These are phyloP conservation scores for Drosophila pectinifera DNA, from an alignment of 1,140 invertebrate genomes.

Conservation along the genomic window DNA sequence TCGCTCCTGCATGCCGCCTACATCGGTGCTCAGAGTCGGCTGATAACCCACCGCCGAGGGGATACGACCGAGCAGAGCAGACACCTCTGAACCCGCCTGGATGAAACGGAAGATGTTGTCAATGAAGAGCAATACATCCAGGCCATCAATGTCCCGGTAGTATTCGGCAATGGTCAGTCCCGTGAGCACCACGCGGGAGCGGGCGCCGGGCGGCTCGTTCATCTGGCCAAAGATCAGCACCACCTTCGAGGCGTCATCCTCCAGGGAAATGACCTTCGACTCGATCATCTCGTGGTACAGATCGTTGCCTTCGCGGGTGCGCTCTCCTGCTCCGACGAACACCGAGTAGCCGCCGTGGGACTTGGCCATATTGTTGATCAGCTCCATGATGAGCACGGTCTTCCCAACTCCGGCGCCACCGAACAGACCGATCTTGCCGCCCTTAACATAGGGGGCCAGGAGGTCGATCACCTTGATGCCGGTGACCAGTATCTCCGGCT, in stretches of 20 bases:
- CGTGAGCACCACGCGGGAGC: constrained; percentile 92
- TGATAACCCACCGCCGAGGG: constrained; percentile 93
- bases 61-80: constrained; percentile 92
- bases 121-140: constrained; percentile 96
- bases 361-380: constrained; percentile 99
- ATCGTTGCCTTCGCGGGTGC: constrained; percentile 99
- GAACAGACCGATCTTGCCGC: constrained; percentile 99
- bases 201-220: constrained; percentile 95
- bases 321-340: constrained; percentile 99
- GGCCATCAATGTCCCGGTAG: constrained; percentile 95
- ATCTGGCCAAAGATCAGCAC: constrained; percentile 94
- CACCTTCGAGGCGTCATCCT: constrained; percentile 93
- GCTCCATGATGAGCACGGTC: constrained; percentile 99
- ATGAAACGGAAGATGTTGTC: constrained; percentile 96
- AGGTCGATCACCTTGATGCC: constrained; percentile 99
- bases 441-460: constrained; percentile 97
- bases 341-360: constrained; percentile 99
- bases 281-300: constrained; percentile 99
- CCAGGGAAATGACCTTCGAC: constrained; percentile 97
- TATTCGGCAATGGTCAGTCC: constrained; percentile 93
- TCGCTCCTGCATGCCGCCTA: constrained; percentile 93
- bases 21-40: constrained; percentile 91
- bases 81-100: constrained; percentile 94
- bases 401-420: constrained; percentile 99
- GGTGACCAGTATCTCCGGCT: constrained; percentile 98